Evolutionary conservation across 2,888 invertebrate genomes (phyloP).

Genomic region (Eutolmus rufibarbis): DNA sequence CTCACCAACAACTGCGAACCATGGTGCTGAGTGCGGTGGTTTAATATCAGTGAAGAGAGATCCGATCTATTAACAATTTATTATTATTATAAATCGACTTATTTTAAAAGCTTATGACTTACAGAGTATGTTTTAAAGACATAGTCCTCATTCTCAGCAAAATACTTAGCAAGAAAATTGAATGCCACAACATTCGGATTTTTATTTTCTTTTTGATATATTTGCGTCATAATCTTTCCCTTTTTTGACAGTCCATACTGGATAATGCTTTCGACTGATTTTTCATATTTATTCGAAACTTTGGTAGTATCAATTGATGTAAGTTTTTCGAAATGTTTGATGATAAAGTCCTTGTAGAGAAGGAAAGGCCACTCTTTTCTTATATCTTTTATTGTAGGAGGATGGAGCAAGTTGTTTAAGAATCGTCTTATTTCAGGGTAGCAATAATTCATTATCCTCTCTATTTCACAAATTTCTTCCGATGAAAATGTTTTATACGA

Average conservation of each 20-base stretch:
- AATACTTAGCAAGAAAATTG: neutral
- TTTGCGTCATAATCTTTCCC: neutral
- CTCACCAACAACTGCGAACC: conserved; percentile 3
- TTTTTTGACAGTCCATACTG: neutral
- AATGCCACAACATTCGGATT: neutral
- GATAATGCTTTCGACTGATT: neutral
- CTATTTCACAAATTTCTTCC: neutral
- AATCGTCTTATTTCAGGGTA: neutral
- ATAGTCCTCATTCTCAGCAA: neutral
- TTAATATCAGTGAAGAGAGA: neutral
- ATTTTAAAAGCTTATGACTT: neutral
- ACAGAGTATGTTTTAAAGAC: neutral
- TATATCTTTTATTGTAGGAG: neutral
- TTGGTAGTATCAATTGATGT: neutral
- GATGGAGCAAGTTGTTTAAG: neutral
- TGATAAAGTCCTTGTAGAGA: neutral
- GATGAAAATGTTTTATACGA: neutral
- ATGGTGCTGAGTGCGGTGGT: neutral
- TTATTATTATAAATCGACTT: neutral
- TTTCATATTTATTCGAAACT: neutral
- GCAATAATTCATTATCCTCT: neutral
- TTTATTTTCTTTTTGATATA: neutral
- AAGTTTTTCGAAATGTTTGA: neutral
- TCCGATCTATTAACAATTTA: neutral
- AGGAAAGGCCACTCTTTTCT: neutral